phyloP scores from a whole-genome alignment of 2,113 vertebrate genomes.

The Thryonomys swinderianus region DNA sequence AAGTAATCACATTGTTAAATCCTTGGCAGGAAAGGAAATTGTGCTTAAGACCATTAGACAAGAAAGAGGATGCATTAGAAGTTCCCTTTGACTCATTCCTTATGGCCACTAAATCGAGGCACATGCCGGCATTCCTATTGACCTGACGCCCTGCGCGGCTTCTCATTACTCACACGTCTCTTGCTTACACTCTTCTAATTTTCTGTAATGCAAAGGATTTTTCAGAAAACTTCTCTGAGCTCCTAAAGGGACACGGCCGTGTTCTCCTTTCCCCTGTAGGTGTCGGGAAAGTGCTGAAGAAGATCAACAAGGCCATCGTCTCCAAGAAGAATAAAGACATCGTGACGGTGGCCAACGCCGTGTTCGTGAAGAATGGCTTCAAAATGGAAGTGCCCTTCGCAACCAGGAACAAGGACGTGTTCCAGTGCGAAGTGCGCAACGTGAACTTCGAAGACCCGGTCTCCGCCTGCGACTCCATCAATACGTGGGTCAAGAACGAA shows the following conservation, averaged over 20 bases:
- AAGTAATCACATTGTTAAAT: not conserved
- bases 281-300: conserved; percentile 94
- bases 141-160: not conserved
- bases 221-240: not conserved
- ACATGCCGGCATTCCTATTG: rapidly evolving
- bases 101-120: rapidly evolving
- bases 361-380: conserved; percentile 92
- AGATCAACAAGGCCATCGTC: conserved; percentile 93
- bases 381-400: conserved; percentile 91
- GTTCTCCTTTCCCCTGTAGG: conserved; percentile 85
- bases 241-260: conserved; percentile 8
- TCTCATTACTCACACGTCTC: not conserved
- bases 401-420: conserved; percentile 92
- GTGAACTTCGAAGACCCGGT: conserved; percentile 90
- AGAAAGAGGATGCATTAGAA: not conserved
- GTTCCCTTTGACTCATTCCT: not conserved
- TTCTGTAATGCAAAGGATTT: not conserved
- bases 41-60: not conserved
- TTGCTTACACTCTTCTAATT: not conserved
- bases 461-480: conserved; percentile 91
- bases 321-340: conserved; percentile 94
- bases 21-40: conserved; percentile 20
- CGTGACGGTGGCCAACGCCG: conserved; percentile 93
- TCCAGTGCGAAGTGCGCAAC: conserved; percentile 90
- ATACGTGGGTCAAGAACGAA: conserved; percentile 94